Evolutionary conservation across 2,797 vertebrate species (phyloP).

Genomic region (Phrynocephalus guinanensis): DNA sequence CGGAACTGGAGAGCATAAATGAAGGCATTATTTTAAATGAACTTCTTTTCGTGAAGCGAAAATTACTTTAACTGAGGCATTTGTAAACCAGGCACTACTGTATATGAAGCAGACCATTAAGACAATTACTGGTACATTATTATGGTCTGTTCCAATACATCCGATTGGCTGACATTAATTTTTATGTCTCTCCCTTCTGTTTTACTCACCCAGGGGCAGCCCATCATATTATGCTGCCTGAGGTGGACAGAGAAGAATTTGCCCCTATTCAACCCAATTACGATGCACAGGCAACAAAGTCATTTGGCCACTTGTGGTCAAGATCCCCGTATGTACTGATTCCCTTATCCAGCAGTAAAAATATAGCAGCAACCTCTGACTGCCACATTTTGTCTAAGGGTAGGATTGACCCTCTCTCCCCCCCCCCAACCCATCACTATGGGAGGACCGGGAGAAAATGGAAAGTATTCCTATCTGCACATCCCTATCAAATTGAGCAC

Average conservation of each 20-base stretch:
- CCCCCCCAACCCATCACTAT: not conserved
- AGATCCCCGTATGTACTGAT: too few species aligned
- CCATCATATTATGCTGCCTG: too few species aligned
- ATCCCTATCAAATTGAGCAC: not conserved
- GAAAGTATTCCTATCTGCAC: not conserved
- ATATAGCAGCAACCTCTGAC: too few species aligned
- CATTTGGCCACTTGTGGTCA: not conserved
- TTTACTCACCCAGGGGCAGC: not conserved
- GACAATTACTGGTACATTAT: not conserved
- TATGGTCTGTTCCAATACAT: not conserved
- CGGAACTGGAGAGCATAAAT: too few species aligned
- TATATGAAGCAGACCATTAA: not conserved
- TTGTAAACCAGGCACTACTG: too few species aligned
- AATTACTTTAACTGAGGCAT: too few species aligned
- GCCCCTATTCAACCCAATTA: not conserved
- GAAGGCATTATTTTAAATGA: too few species aligned
- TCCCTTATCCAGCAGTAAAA: too few species aligned
- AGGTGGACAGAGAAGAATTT: not conserved
- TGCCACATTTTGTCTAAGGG: too few species aligned
- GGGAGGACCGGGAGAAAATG: not conserved
- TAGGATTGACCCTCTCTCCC: not conserved
- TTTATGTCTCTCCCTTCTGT: not conserved
- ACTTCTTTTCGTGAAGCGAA: too few species aligned
- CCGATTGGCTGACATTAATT: not conserved
- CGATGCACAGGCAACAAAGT: not conserved